Conservation (phyloP, 2,113 vertebrate genomes). For the Gallinago media region DNA sequence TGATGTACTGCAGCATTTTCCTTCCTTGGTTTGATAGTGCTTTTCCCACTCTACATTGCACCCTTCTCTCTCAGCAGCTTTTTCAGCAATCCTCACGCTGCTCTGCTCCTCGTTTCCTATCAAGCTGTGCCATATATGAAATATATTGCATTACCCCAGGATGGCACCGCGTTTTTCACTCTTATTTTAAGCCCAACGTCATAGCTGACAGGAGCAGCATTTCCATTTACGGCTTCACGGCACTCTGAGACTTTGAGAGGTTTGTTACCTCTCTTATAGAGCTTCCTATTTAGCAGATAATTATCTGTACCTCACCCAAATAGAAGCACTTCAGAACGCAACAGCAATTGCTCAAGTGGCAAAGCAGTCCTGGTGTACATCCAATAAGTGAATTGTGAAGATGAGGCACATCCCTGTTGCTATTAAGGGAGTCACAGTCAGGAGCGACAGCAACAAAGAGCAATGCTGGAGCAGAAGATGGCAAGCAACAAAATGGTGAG, state of each 20-base stretch:
- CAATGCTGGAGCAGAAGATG: neutral
- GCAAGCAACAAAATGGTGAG: neutral
- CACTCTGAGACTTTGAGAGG: neutral
- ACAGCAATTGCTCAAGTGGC: neutral
- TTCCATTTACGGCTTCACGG: neutral
- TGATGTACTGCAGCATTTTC: neutral
- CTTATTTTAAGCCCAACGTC: neutral
- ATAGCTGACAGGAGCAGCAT: neutral
- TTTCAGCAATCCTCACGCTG: neutral
- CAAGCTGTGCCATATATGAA: neutral
- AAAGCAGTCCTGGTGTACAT: neutral
- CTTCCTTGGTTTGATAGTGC: neutral
- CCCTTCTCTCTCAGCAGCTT: neutral
- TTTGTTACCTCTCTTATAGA: neutral
- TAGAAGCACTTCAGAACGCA: neutral
- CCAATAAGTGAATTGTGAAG: neutral
- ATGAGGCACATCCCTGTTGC: neutral
- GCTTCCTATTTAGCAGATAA: neutral
- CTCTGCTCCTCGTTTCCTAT: neutral
- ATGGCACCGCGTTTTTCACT: neutral
- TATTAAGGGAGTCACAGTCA: neutral
- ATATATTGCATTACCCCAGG: neutral
- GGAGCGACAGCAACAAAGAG: neutral
- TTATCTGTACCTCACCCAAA: neutral
- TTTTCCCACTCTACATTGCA: neutral